Evolutionary conservation across 2,888 invertebrate species (phyloP).

Genomic region (Eudasyphora cyanicolor): DNA sequence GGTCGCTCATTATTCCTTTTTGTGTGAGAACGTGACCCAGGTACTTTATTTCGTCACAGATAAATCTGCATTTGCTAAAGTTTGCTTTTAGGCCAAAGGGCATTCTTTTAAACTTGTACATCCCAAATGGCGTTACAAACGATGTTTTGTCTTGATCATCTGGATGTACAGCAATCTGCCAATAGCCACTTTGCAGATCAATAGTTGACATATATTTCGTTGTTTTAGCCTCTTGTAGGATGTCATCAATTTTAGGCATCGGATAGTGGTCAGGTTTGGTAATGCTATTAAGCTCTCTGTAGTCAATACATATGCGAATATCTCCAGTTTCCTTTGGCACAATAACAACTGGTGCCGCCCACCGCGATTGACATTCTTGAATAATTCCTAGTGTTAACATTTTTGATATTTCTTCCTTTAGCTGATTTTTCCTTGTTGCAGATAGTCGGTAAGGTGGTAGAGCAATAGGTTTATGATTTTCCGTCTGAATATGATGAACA

Average conservation of each 20-base stretch:
- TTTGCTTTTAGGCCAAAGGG: slow-evolving; percentile 62
- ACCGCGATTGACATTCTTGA: slow-evolving; percentile 74
- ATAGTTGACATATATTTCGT: not conserved
- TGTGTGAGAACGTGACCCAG: slow-evolving; percentile 57
- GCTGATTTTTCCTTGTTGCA: slow-evolving; percentile 54
- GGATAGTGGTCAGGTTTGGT: slow-evolving; percentile 16
- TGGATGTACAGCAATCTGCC: slow-evolving; percentile 26
- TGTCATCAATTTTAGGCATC: not conserved
- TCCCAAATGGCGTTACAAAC: slow-evolving; percentile 59
- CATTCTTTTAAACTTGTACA: slow-evolving; percentile 56
- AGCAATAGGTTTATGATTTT: slow-evolving; percentile 30
- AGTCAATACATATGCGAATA: slow-evolving; percentile 48
- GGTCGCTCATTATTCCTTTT: slow-evolving; percentile 41
- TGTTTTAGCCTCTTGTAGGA: not conserved
- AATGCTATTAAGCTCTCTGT: not conserved
- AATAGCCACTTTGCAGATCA: slow-evolving; percentile 20
- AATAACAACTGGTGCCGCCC: no score
- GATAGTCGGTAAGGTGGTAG: slow-evolving; percentile 66
- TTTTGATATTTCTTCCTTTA: not conserved
- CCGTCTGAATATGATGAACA: not conserved
- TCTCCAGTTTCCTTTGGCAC: slow-evolving; percentile 70
- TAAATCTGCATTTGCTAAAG: slow-evolving; percentile 67
- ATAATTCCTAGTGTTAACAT: not conserved
- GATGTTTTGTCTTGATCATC: slow-evolving; percentile 58
- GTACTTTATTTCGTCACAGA: slow-evolving; percentile 44